phyloP scores from a whole-genome alignment of 1,140 invertebrate genomes.

The Euglossa dilemma region DNA sequence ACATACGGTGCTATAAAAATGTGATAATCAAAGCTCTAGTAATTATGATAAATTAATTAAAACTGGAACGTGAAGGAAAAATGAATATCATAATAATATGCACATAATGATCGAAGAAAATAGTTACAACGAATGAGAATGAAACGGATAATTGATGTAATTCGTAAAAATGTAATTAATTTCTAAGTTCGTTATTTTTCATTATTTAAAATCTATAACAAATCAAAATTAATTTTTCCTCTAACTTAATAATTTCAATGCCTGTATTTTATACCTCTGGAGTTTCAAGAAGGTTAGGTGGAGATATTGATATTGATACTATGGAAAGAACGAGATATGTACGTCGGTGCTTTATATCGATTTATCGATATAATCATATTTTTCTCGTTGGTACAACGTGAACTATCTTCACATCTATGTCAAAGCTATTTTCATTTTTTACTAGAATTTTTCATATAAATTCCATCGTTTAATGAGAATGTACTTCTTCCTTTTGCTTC shows the following conservation, averaged over 20 bases:
- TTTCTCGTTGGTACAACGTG: constrained; percentile 22
- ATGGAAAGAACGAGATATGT: constrained; percentile 8
- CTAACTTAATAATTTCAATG: constrained; percentile 11
- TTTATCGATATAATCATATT: constrained; percentile 29
- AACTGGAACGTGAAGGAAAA: too few species aligned
- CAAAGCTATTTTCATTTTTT: constrained; percentile 22
- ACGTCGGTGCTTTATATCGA: constrained; percentile 14
- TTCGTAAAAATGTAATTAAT: neutral
- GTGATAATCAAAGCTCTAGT: too few species aligned
- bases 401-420: constrained; percentile 40
- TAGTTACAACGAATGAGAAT: neutral
- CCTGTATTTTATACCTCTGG: constrained; percentile 14
- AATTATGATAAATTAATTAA: too few species aligned
- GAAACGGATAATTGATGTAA: neutral
- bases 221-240: neutral
- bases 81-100: too few species aligned
- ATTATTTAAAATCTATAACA: neutral
- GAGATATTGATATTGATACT: neutral
- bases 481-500: neutral
- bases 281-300: neutral
- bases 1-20: too few species aligned
- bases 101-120: too few species aligned
- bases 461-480: constrained; percentile 14
- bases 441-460: constrained; percentile 20
- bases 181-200: neutral